These are phyloP conservation scores for Bradypus variegatus DNA, from an alignment of 2,797 vertebrate genomes.

Conservation along the genomic window DNA sequence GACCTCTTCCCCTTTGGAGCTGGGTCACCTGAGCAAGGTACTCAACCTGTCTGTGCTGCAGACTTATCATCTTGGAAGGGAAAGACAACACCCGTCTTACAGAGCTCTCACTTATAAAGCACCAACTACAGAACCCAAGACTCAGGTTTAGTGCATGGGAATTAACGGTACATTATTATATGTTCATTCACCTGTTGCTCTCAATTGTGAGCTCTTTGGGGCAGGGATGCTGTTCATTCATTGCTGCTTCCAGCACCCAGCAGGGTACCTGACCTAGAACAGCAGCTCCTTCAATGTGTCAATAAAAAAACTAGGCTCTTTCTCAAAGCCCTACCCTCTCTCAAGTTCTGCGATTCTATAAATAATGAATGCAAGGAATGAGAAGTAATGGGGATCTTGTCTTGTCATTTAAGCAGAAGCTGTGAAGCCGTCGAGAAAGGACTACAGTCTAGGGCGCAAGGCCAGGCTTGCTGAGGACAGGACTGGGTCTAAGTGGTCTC, in stretches of 20 bases:
- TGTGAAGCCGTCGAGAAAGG: not conserved
- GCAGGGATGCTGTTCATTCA: not conserved
- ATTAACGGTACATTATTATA: not conserved
- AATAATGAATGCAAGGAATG: not conserved
- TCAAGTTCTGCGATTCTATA: not conserved
- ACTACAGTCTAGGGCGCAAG: fast-evolving
- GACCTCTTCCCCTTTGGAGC: not conserved
- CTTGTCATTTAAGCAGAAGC: not conserved
- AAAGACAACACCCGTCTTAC: not conserved
- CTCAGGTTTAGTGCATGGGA: not conserved
- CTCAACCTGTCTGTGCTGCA: not conserved
- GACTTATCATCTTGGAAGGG: not conserved
- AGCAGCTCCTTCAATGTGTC: not conserved
- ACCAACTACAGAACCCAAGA: not conserved
- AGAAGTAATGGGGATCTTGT: not conserved
- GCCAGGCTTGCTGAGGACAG: fast-evolving
- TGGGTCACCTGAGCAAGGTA: not conserved
- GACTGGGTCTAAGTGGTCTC: not conserved
- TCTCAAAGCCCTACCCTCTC: not conserved
- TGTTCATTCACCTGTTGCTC: not conserved
- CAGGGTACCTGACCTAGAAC: not conserved
- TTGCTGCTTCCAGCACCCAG: not conserved
- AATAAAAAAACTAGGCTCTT: not conserved
- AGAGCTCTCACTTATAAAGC: not conserved
- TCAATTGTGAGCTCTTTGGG: not conserved